Conservation (phyloP, 2,888 invertebrate species). For the Drosophila ezoana region DNA sequence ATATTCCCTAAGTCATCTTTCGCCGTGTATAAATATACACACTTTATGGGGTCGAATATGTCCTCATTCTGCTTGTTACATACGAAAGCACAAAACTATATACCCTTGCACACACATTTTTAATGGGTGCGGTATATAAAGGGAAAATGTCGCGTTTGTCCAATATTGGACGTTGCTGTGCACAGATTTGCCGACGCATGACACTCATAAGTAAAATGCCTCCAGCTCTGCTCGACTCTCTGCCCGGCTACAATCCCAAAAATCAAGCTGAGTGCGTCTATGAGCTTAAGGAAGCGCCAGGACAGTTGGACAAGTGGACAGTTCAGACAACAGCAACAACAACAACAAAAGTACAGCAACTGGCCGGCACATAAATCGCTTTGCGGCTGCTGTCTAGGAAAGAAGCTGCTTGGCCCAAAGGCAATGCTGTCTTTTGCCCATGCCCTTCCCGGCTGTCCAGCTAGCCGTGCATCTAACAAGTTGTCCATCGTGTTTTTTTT, state of each 20-base stretch:
- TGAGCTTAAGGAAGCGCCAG: conserved; percentile 35
- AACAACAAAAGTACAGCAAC: conserved; percentile 22
- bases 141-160: conserved; percentile 9
- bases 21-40: too few species aligned
- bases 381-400: conserved; percentile 42
- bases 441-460: neutral
- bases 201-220: conserved; percentile 73
- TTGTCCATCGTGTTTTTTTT: conserved; percentile 44
- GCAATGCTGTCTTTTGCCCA: conserved; percentile 23
- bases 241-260: conserved; percentile 24
- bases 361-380: conserved; percentile 50
- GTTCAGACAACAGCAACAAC: neutral
- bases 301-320: conserved; percentile 6
- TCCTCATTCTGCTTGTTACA: too few species aligned
- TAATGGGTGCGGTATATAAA: too few species aligned
- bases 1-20: too few species aligned
- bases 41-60: too few species aligned
- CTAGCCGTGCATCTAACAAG: conserved; percentile 51
- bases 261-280: conserved; percentile 49
- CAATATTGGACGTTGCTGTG: conserved; percentile 52
- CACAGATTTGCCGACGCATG: conserved; percentile 67
- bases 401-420: conserved; percentile 36
- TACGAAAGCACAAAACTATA: too few species aligned
- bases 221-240: conserved; percentile 22
- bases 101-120: too few species aligned